Evolutionary conservation across 2,888 invertebrate genomes (phyloP).

Genomic region (Metopia argyrocephala): DNA sequence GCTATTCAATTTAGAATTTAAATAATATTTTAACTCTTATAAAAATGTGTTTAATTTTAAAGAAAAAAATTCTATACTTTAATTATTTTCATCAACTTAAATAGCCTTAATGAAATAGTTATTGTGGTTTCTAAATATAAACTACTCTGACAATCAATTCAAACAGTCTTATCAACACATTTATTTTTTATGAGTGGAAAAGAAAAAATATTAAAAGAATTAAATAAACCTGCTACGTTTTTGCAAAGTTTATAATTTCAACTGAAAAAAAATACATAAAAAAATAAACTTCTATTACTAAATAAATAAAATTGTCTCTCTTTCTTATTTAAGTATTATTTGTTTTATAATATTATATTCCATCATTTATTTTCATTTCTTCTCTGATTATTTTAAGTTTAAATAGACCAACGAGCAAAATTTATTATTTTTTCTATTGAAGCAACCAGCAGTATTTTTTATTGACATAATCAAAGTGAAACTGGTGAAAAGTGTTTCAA

Average conservation of each 20-base stretch:
- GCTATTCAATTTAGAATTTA: no score
- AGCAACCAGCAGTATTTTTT: background rate
- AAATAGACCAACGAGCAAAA: conserved; percentile 28
- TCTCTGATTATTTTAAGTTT: conserved; percentile 21
- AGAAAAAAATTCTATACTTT: no score
- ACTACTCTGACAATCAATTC: background rate
- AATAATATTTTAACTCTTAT: no score
- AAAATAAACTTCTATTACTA: conserved; percentile 42
- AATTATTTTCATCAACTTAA: background rate
- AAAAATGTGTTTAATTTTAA: no score
- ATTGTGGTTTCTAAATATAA: no score
- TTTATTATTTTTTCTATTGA: conserved; percentile 6
- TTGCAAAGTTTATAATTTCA: conserved; percentile 47
- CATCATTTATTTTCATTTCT: background rate
- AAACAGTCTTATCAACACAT: conserved; percentile 32
- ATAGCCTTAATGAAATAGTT: background rate
- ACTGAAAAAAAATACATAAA: background rate
- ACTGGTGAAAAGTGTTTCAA: conserved; percentile 56
- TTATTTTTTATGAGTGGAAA: conserved; percentile 20
- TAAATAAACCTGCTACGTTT: background rate
- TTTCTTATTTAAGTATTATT: conserved; percentile 26
- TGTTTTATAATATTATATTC: background rate
- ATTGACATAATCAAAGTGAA: conserved; percentile 58
- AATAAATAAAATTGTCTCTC: conserved; percentile 47
- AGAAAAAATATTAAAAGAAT: no score